Evolutionary conservation across 2,113 vertebrate species (phyloP), one percentile per base, ranked within the genome.

Genomic region (Vulpes ferrilata): DNA sequence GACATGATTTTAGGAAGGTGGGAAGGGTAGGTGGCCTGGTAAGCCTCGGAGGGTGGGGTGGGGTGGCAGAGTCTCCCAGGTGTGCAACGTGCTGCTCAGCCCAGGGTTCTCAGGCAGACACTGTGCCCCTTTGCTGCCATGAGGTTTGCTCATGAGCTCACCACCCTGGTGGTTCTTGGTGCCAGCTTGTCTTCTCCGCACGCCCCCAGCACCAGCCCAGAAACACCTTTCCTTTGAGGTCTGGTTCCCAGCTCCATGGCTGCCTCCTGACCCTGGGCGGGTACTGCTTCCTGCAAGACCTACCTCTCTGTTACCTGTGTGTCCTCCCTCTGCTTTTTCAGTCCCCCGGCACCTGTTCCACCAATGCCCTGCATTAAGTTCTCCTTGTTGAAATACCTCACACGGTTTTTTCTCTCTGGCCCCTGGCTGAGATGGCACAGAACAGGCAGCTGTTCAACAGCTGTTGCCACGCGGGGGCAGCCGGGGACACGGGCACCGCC

Each of bases 401-500:
- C 2, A 55, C 12, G 38, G 65, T 27, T 69, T 53, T 65, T 57
- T 0, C 0, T 11, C 67, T 59, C 71, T 32, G 74, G 60, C 30
- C 43, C 53, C 93, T 10, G 2, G 32, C 60, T 12, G 86, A 91
- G 93, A 65, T 7, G 16, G 43, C 8, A 30, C 20, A 48, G 57
- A 79, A 22, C 84, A 64, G 82, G 25, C 90, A 97, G 95, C 95
- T 79, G 88, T 17, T 73, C 7, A 1, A 48, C 88, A 95, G 94
- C 97, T 94, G 95, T 43, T 51, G 22, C 16, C 0, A 6, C 0
- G 0, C 1, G 1, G 81, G 88, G 67, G 59, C 80, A 95, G 51
- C 65, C 74, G n/a, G 91, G 90, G 62, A 86, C 76, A 15, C 1
- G 19, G 86, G 35, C 22, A 9, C 82, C 11, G 60, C 57, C 0